phyloP scores from a whole-genome alignment of 2,888 invertebrate genomes.

The Apamea monoglypha region DNA sequence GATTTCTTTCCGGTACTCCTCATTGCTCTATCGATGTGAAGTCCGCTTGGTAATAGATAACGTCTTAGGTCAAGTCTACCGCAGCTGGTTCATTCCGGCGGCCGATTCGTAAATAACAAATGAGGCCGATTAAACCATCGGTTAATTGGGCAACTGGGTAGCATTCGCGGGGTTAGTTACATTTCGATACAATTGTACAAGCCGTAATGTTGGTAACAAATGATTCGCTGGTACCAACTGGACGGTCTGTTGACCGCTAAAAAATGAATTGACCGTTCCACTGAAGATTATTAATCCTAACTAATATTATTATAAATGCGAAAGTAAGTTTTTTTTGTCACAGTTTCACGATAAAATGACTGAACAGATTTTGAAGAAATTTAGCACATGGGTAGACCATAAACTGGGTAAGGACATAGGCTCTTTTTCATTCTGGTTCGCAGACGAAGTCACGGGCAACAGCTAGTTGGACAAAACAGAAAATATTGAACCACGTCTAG shows the following conservation, averaged over 20 bases:
- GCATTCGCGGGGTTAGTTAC: slow-evolving; percentile 30
- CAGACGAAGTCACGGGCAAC: neutral
- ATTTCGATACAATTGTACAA: slow-evolving; percentile 26
- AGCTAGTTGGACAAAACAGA: neutral
- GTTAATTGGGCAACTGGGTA: slow-evolving; percentile 53
- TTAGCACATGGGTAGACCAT: neutral
- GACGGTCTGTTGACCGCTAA: neutral
- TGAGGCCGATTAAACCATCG: slow-evolving; percentile 40
- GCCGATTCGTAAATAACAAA: slow-evolving; percentile 53
- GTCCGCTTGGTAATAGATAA: neutral
- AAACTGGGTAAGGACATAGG: neutral
- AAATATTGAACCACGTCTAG: neutral
- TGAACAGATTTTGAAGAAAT: neutral
- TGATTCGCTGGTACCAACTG: neutral
- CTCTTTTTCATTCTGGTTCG: neutral
- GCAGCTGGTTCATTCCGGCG: slow-evolving; percentile 24
- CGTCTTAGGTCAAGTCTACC: slow-evolving; percentile 9
- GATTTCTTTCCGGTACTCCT: neutral
- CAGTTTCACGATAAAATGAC: neutral
- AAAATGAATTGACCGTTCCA: slow-evolving; percentile 15
- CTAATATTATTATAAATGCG: neutral
- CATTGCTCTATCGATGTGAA: no score
- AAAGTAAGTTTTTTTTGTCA: neutral
- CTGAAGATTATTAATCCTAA: neutral
- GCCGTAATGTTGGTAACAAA: slow-evolving; percentile 29